These are phyloP conservation scores for Toxostoma redivivum DNA, from an alignment of 2,113 vertebrate genomes.

Conservation along the genomic window DNA sequence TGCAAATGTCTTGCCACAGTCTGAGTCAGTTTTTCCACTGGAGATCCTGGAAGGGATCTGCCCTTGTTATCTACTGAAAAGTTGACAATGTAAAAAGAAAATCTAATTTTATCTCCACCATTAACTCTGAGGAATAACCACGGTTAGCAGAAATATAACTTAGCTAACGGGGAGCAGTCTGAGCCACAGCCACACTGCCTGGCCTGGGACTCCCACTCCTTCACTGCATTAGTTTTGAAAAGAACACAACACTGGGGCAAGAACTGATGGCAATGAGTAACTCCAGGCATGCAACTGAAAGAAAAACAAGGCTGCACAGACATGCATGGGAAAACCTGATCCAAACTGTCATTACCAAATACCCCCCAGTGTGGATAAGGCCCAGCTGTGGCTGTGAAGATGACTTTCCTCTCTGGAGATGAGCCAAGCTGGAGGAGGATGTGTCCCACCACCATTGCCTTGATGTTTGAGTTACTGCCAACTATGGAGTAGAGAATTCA, in stretches of 20 bases:
- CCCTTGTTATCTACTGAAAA: background rate
- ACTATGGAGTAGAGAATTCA: constrained; percentile 13
- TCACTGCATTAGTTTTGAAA: background rate
- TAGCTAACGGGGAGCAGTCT: background rate
- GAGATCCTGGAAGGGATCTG: background rate
- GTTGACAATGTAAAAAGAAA: constrained; percentile 8
- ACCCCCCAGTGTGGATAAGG: background rate
- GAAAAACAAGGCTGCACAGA: background rate
- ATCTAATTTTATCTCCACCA: constrained; percentile 13
- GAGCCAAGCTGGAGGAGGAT: constrained; percentile 38
- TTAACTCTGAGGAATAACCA: background rate
- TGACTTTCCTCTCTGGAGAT: constrained; percentile 52
- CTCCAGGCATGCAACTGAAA: background rate
- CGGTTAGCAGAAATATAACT: background rate
- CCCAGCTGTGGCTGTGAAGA: constrained; percentile 57
- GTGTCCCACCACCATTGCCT: constrained; percentile 23
- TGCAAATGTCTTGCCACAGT: background rate
- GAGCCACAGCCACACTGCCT: background rate
- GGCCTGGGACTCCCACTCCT: background rate
- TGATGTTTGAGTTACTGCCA: constrained; percentile 47
- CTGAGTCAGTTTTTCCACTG: constrained; percentile 19
- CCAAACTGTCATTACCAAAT: constrained; percentile 12
- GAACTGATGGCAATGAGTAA: background rate
- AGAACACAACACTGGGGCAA: background rate
- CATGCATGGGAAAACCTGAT: constrained; percentile 56